Base-by-base conservation (phyloP, 1,140 invertebrate genomes). In the Lycorma delicatula region DNA sequence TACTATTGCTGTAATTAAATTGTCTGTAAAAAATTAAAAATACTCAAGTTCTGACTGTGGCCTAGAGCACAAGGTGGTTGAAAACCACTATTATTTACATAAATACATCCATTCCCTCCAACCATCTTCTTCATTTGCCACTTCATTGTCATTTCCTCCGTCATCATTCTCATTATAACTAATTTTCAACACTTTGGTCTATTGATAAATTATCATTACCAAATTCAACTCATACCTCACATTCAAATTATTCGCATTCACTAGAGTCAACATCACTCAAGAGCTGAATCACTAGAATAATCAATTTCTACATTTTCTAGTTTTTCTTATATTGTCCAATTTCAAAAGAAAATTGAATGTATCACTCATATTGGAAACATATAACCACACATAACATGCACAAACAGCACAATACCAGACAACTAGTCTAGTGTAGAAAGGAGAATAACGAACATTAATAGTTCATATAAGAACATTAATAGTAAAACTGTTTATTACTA, bases 11-110 rank as follows among this genome's bases (percentile, higher is more conserved):
- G 12, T 5, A 12, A 38, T 4, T 38, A 38, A 38, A 3, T 75
- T 52, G 73, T 78, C 4, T 79, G 78, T 65, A 78, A 78, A 63
- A 78, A 77, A 7, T 71, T 68, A 54, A 76, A 74, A 28, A 62
- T 76, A 47, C 60, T 75, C 23, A 73, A 76, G 13, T 68, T 69
- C 71, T 41, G 64, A 69, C 34, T 75, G 78, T 59, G 79, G 77
- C 77, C 73, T 79, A 34, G 73, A 73, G 60, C 59, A 76, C 22
- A 76, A 76, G 5, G 75, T 78, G 5, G 77, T 38, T 38, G 36
- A 38, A 38, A 38, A 13, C 36, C 36, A 5, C 36, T 38, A 38
- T n/a, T 18, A 38, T 38, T 5, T 38, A 38, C 36, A 12, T 18
- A 38, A 38, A n/a, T 38, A 38, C 13, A 38, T 38, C 13, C 36